These are phyloP conservation scores for Drosophila nannoptera DNA, from an alignment of 1,140 invertebrate genomes.

Conservation along the genomic window DNA sequence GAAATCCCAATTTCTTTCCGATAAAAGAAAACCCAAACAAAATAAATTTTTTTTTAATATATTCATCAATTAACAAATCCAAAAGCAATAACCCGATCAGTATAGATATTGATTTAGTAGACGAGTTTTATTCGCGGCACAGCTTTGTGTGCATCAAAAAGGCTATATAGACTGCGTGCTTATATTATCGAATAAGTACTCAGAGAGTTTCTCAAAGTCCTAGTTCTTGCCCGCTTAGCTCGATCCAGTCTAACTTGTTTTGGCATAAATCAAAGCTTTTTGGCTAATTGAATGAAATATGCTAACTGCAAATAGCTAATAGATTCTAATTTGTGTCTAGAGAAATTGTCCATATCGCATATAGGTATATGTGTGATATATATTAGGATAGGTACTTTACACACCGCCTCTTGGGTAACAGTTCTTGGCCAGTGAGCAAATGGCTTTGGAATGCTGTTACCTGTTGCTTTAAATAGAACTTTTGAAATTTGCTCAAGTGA, in stretches of 20 bases:
- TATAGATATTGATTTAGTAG: too few relatives aligned
- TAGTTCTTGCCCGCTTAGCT: not conserved
- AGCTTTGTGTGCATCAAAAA: too few relatives aligned
- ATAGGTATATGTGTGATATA: not conserved
- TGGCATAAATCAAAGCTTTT: not conserved
- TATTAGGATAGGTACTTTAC: not conserved
- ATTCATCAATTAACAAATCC: too few relatives aligned
- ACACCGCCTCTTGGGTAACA: slow-evolving; percentile 10
- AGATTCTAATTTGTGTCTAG: not conserved
- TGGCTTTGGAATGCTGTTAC: slow-evolving; percentile 39
- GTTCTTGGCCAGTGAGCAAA: slow-evolving; percentile 42
- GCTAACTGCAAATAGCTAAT: not conserved
- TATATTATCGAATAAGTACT: too few relatives aligned
- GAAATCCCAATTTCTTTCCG: too few relatives aligned
- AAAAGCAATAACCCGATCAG: too few relatives aligned
- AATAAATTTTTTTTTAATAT: too few relatives aligned
- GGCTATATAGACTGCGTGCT: too few relatives aligned
- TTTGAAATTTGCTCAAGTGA: slow-evolving; percentile 44
- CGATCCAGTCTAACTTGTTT: not conserved
- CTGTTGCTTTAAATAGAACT: slow-evolving; percentile 60
- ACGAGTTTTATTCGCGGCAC: too few relatives aligned
- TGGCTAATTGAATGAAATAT: not conserved
- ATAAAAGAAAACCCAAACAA: too few relatives aligned
- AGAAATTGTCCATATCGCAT: not conserved
- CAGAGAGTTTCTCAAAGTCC: too few relatives aligned